Base-by-base conservation (phyloP, 2,888 invertebrate genomes). In the Cabera pusaria region DNA sequence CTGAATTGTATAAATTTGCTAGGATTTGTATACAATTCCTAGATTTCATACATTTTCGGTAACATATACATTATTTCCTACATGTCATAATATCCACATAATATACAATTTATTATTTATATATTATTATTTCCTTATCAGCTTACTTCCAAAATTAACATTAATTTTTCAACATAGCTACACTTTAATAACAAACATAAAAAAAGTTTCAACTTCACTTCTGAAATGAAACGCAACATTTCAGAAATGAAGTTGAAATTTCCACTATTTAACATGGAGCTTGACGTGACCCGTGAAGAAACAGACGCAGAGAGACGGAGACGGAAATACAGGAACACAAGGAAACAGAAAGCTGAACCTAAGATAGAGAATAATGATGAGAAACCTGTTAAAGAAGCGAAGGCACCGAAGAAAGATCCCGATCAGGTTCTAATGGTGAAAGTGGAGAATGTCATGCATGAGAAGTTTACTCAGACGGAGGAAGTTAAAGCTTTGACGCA, bases 401-500 rank as follows among this genome's bases (percentile, higher is more conserved):
- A 56, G 4, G 39, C 56, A 0, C 60, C 65, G 17, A 72, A 72
- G 19, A 33, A 24, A 7, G 12, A 56, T 0, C 76, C 78, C 50
- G 77, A 87, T 11, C 83, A 85, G 6, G 90, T 98, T 7, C 77
- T 98, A 44, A 97, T 99, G 96, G 97, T 95, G 0, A 97, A 98
- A 82, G 97, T 97, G 9, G 97, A 97, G 74, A 99, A 99, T 87
- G 80, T 98, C 32, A 91, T 93, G 36, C 96, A 98, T 60, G 94
- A 97, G 47, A 94, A 96, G 55, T 98, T 96, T 73, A 91, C 94
- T 51, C 95, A 95, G 73, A 97, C 96, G 0, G 97, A 98, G 69
- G 98, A 99, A 90, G 95, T 99, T 6, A 99, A 98, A 87, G 98
- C 98, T 0, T 72, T 98, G 36, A 98, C 97, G 0, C 98, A 98